A percentile compares a stretch with the other conserved stretches of the same genome.
Conservation (phyloP, 2,797 vertebrate species). For the Caiman crocodilus region DNA sequence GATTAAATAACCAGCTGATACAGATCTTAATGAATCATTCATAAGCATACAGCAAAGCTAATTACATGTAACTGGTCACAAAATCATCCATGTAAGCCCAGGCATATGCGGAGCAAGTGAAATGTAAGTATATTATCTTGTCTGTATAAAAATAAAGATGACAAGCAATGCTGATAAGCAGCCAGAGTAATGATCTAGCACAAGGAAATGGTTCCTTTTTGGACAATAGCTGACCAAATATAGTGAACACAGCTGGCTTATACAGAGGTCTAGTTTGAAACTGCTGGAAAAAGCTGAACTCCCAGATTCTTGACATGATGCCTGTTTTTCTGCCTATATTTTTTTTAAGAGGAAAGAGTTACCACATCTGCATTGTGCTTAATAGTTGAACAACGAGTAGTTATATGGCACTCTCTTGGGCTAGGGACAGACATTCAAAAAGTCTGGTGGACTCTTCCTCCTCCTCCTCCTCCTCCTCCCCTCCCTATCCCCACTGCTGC, state of each 20-base stretch:
- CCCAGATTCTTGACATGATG: not conserved
- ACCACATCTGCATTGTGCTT: not conserved
- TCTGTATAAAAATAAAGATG: not conserved
- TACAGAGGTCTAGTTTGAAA: not conserved
- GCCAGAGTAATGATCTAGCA: not conserved
- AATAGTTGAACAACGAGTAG: not conserved
- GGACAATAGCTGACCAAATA: not conserved
- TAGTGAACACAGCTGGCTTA: not conserved
- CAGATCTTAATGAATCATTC: constrained; percentile 74
- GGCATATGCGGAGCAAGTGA: not conserved
- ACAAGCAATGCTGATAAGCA: not conserved
- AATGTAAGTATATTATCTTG: not conserved
- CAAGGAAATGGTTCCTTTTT: not conserved
- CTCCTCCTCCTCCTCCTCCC: no score
- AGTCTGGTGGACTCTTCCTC: no score
- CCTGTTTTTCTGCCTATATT: not conserved
- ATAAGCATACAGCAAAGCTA: constrained; percentile 61
- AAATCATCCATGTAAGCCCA: not conserved
- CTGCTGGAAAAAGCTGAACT: not conserved
- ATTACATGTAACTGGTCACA: constrained; percentile 54
- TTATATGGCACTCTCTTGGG: not conserved
- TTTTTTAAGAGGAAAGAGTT: not conserved
- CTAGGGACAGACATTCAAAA: no score
- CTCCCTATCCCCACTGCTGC: no score
- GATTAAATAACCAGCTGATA: constrained; percentile 71